Evolutionary conservation across 2,888 invertebrate species (phyloP).

Genomic region (Troilus luridus): DNA sequence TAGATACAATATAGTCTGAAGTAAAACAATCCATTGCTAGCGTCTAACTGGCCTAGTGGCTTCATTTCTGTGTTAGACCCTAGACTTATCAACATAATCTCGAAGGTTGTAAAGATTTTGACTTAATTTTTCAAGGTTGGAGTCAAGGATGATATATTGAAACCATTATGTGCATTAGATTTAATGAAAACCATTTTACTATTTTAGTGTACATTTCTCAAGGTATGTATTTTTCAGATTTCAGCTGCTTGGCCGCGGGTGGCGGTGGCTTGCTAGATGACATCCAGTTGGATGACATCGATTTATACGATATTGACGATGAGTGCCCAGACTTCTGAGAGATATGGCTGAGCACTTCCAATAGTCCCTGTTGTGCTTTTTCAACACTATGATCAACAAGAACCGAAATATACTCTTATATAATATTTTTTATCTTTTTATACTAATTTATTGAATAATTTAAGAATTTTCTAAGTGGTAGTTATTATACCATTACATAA

Average conservation of each 20-base stretch:
- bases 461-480: not conserved
- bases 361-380: not conserved
- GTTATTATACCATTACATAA: not conserved
- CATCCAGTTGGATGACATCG: not conserved
- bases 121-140: not conserved
- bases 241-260: not conserved
- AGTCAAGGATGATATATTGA: no score
- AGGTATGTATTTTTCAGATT: not conserved
- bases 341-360: not conserved
- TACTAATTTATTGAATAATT: not conserved
- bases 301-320: slow-evolving; percentile 4
- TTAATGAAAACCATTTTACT: not conserved
- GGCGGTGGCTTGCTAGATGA: not conserved
- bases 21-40: no score
- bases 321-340: not conserved
- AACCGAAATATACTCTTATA: not conserved
- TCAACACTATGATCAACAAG: not conserved
- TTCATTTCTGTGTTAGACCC: no score
- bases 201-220: not conserved
- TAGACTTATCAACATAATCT: no score
- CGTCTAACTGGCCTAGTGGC: no score
- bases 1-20: no score
- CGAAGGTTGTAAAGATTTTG: not conserved
- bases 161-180: not conserved
- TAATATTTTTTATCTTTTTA: not conserved